Conservation (phyloP, 2,797 vertebrate genomes). For the Sphenopsis melanotis region DNA sequence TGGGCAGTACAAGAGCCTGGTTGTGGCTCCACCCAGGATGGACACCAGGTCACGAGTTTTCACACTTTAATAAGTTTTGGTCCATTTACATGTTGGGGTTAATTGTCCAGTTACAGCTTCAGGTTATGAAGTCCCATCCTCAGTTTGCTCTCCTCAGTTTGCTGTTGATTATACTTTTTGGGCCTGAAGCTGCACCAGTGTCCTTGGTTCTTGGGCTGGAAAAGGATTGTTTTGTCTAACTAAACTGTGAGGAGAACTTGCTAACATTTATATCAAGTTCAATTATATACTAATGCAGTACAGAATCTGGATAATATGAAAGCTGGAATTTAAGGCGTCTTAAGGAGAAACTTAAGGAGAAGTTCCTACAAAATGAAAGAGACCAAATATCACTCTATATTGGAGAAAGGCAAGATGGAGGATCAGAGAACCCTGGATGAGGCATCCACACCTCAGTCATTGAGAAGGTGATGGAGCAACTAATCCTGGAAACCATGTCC, state of each 20-base stretch:
- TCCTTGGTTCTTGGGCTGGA: neutral
- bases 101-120: neutral
- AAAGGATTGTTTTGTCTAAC: neutral
- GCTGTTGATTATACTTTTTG: neutral
- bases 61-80: neutral
- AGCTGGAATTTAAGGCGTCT: neutral
- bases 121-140: neutral
- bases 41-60: accelerated
- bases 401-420: neutral
- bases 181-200: neutral
- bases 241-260: neutral
- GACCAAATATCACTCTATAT: neutral
- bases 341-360: neutral
- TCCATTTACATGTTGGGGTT: neutral
- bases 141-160: neutral
- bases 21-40: accelerated
- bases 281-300: neutral
- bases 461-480: neutral
- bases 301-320: neutral
- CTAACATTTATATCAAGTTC: neutral
- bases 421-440: accelerated
- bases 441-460: neutral
- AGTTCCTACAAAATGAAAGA: neutral
- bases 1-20: neutral
- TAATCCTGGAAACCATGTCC: neutral